phyloP scores from a whole-genome alignment of 2,888 invertebrate genomes.

The Zeuzera pyrina region DNA sequence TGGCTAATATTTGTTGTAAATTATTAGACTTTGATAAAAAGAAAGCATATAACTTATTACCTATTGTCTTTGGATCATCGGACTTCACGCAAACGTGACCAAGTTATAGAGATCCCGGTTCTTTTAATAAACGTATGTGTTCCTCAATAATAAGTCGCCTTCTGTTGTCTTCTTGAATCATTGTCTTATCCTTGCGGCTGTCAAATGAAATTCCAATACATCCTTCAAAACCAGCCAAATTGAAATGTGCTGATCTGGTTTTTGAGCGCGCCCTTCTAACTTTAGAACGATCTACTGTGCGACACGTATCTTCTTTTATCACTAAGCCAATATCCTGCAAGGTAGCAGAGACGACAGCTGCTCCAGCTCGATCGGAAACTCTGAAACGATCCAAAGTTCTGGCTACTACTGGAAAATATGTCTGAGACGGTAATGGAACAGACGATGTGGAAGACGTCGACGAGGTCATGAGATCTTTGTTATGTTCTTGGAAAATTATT shows the following conservation, averaged over 20 bases:
- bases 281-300: neutral
- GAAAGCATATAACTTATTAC: constrained; percentile 3
- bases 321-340: constrained; percentile 5
- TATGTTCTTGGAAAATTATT: too few species aligned
- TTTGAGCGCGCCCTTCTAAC: constrained; percentile 2
- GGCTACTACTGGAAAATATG: neutral
- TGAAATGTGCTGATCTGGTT: neutral
- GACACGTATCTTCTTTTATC: neutral
- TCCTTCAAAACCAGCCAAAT: neutral
- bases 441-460: too few species aligned
- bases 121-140: constrained; percentile 4
- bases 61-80: constrained; percentile 3
- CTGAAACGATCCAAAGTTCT: constrained; percentile 3
- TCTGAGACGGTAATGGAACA: too few species aligned
- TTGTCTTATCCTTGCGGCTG: constrained; percentile 3
- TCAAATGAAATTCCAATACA: constrained; percentile 3
- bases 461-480: too few species aligned
- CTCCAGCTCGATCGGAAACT: constrained; percentile 6
- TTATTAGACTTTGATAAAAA: constrained; percentile 1
- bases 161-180: constrained; percentile 2
- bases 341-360: constrained; percentile 5
- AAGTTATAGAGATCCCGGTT: constrained; percentile 4
- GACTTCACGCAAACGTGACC: constrained; percentile 2
- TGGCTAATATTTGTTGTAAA: constrained; percentile 2
- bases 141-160: constrained; percentile 1